A percentile compares a stretch with the other conserved stretches of the same genome.
Evolutionary conservation across 2,888 invertebrate species (phyloP).

Genomic region (Baronia brevicornis): DNA sequence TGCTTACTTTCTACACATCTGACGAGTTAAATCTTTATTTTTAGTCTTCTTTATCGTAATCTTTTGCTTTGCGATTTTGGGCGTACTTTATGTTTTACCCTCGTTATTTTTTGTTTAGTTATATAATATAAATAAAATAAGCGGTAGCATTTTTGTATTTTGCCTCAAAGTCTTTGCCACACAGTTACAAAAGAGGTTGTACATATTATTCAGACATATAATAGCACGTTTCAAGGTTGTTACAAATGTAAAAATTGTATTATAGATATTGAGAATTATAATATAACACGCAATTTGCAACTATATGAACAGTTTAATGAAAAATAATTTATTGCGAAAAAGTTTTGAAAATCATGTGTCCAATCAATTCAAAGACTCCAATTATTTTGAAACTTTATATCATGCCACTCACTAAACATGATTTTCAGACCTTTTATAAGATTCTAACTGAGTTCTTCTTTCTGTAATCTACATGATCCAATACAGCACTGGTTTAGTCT

Average conservation of each 20-base stretch:
- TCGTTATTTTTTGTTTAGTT: too few relatives aligned
- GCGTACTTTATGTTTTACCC: too few relatives aligned
- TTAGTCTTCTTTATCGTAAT: too few relatives aligned
- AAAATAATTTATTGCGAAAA: neutral
- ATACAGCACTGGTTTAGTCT: too few relatives aligned
- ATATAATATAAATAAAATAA: too few relatives aligned
- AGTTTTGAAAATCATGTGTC: constrained; percentile 15
- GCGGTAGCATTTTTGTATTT: constrained; percentile 22
- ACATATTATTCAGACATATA: constrained; percentile 14
- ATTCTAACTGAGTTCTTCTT: constrained; percentile 8
- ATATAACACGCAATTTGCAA: constrained; percentile 11
- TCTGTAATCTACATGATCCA: too few relatives aligned
- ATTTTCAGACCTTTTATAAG: constrained; percentile 14
- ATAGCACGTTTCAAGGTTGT: constrained; percentile 13
- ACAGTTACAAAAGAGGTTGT: constrained; percentile 12
- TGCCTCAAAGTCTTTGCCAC: constrained; percentile 27
- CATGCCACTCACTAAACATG: constrained; percentile 17
- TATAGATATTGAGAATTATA: constrained; percentile 15
- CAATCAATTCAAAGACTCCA: constrained; percentile 4
- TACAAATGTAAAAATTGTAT: neutral
- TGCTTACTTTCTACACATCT: too few relatives aligned
- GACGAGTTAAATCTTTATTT: too few relatives aligned
- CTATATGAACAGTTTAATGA: too few relatives aligned
- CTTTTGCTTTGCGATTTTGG: too few relatives aligned
- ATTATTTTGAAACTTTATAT: constrained; percentile 12